Evolutionary conservation across 2,888 invertebrate species (phyloP).

Genomic region (Nomada hirtipes): DNA sequence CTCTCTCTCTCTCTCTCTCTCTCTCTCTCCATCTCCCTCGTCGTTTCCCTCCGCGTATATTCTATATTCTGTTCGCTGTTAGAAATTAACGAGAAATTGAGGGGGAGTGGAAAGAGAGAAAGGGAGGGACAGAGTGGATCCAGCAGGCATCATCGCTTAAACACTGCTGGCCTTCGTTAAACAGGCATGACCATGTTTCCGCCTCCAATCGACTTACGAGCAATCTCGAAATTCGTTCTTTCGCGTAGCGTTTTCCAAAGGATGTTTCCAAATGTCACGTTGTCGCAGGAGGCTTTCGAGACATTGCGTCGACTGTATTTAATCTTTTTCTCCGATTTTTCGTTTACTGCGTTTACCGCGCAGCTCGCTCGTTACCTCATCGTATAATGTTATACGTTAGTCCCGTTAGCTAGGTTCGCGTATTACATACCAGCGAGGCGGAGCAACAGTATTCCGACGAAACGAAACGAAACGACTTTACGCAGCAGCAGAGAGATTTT

Average conservation of each 20-base stretch:
- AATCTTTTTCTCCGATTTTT: conserved; percentile 18
- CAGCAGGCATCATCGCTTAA: neutral
- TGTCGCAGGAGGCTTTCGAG: neutral
- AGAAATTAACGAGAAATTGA: conserved; percentile 1
- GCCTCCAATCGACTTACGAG: too few relatives aligned
- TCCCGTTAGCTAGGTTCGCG: conserved; percentile 59
- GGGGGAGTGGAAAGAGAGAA: neutral
- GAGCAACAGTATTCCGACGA: conserved; percentile 43
- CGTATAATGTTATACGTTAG: conserved; percentile 57
- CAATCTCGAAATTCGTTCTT: too few relatives aligned
- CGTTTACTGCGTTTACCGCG: conserved; percentile 10
- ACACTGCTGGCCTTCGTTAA: neutral
- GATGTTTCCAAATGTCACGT: neutral
- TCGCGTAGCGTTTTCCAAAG: neutral
- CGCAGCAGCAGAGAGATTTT: neutral
- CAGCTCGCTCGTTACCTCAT: conserved; percentile 23
- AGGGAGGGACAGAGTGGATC: neutral
- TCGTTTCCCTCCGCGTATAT: neutral
- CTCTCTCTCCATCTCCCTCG: neutral
- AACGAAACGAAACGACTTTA: conserved; percentile 41
- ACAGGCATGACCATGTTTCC: too few relatives aligned
- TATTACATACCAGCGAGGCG: conserved; percentile 53
- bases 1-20: neutral
- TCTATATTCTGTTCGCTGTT: neutral
- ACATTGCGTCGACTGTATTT: neutral